Conservation (phyloP, 1,140 invertebrate species). For the Zeugodacus cucurbitae region DNA sequence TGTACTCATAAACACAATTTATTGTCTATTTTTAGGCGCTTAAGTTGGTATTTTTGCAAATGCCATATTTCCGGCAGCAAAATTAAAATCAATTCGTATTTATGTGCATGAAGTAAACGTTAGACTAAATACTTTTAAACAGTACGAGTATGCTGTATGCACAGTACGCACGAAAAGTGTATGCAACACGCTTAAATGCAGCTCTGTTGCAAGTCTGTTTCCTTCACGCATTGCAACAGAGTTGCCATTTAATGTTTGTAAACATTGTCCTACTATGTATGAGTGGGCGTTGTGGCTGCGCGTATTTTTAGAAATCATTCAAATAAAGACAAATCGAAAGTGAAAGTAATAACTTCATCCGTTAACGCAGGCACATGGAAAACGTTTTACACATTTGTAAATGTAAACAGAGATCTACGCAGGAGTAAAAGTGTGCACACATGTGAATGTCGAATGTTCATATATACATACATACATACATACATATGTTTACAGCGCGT, state of each 20-base stretch:
- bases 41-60: not conserved
- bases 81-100: not conserved
- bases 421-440: not conserved
- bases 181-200: not conserved
- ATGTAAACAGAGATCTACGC: not conserved
- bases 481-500: not conserved
- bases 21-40: not conserved
- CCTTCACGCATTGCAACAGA: not conserved
- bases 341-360: slow-evolving; percentile 37
- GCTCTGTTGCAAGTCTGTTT: not conserved
- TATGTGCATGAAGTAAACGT: not conserved
- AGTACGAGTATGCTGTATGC: not conserved
- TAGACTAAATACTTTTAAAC: too few species aligned
- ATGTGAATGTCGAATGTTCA: not conserved
- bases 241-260: slow-evolving; percentile 1
- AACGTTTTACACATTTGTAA: slow-evolving; percentile 13
- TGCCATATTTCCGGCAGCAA: too few species aligned
- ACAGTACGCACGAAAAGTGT: not conserved
- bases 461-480: not conserved
- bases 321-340: not conserved
- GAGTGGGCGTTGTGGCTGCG: too few species aligned
- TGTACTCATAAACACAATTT: not conserved
- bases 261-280: slow-evolving; percentile 6
- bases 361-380: slow-evolving; percentile 7
- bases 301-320: slow-evolving; percentile 19